These are phyloP conservation scores for Latrodectus geometricus DNA, from an alignment of 1,140 invertebrate species.

Conservation along the genomic window DNA sequence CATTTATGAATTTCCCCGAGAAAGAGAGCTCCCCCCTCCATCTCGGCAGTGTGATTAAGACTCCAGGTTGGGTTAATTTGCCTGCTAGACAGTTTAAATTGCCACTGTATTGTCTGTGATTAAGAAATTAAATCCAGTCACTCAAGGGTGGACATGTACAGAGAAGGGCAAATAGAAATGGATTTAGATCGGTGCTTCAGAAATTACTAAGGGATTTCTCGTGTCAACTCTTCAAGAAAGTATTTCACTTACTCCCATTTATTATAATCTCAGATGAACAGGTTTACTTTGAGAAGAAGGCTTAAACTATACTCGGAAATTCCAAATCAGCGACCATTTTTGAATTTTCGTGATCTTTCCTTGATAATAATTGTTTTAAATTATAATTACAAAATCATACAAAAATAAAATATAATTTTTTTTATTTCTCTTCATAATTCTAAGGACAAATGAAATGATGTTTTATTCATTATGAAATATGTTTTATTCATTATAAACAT, in stretches of 20 bases:
- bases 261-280: background rate
- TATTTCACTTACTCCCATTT: background rate
- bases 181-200: background rate
- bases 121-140: background rate
- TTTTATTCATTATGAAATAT: no score
- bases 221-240: background rate
- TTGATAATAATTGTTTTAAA: no score
- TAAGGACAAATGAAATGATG: no score
- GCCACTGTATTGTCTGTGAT: background rate
- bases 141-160: background rate
- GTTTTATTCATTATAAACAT: no score
- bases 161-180: background rate
- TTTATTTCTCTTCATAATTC: no score
- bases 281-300: background rate
- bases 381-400: no score
- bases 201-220: background rate
- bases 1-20: background rate
- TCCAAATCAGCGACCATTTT: background rate
- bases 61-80: background rate
- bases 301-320: background rate
- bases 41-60: background rate
- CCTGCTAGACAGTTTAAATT: background rate
- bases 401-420: no score
- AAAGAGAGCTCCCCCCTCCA: background rate
- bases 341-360: background rate